Base-by-base conservation (phyloP, 2,797 vertebrate genomes). In the Hydrolagus colliei region DNA sequence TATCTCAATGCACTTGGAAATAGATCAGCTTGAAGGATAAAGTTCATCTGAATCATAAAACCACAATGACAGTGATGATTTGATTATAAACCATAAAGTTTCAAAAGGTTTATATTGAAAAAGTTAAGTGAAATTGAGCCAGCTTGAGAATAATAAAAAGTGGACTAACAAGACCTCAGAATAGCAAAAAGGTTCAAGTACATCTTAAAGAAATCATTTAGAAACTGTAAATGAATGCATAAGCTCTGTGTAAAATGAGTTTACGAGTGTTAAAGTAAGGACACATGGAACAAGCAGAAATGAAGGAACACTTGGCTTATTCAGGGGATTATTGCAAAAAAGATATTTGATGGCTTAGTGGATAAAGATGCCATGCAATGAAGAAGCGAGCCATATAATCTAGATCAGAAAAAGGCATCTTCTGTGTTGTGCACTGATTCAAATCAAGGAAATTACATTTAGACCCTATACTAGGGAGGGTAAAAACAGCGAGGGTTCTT, bases 1-100 rank as follows among this genome's bases (percentile, higher is more conserved):
- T 10, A 84, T 84, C 41, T 52, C 41, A 52, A 52, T 52, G 41
- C 41, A 52, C 41, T 52, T 52, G 41, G 41, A 52, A 52, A 52
- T 52, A 52, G 3, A 52, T 52, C 41, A 6, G 68, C 20, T 16
- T 20, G 68, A 84, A 84, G 65, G 41, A 52, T 52, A 52, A 84
- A 84, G 71, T 84, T 67, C 79, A 71, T 84, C 18, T 67, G 71
- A 52, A 84, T 52, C 65, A 67, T 82, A 84, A 84, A 84, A 84
- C 67, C n/a, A 63, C 35, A 84, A 16, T 65, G 67, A 59, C 41
- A 35, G 65, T 71, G 79, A 84, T 84, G 79, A 84, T 84, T 84
- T 84, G 79, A 84, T 84, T 68, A 84, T 71, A 84, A 84, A 67
- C 79, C 79, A 84, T 67, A 71, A 71, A 67, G 67, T 84, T 84